Evolutionary conservation across 2,113 vertebrate species (phyloP), one percentile per base, ranked within the genome.

Genomic region (Athene noctua): DNA sequence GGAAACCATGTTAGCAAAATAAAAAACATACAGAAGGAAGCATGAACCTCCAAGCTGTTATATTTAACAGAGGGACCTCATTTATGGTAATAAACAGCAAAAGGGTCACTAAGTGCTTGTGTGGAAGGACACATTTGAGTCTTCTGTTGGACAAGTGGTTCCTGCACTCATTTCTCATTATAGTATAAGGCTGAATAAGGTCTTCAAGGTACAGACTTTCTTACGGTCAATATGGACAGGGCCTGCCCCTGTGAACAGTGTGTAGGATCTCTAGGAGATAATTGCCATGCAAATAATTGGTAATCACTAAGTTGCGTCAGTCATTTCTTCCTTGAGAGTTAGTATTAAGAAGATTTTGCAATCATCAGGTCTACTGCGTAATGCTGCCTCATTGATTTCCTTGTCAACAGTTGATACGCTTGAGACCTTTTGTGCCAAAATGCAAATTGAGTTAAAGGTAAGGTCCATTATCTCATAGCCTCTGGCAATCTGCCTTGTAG

Each of bases 371-470:
- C 54, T 77, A 13, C 67, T n/a, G 34, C 10, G 23, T 32, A 73
- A 49, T 9, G 65, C 32, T 68, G 32, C 42, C n/a, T 54, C 21
- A 85, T 38, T 46, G 91, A 95, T 90, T 80, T 89, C n/a, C 40
- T 55, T 30, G 51, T 59, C 3, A 5, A 51, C 11, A 22, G 26
- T 18, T 82, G 29, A 20, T 21, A 18, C 0, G 0, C 36, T 46
- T 36, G 13, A 15, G 61, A 75, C 3, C 8, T 38, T 72, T 61
- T 36, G 15, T 8, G 7, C 30, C 70, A 85, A 95, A 91, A 79
- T 9, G 15, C 40, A 66, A 77, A 52, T 40, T 90, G 49, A 44
- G 47, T 26, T 78, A 51, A 82, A 85, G 67, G 34, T 49, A 40
- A 57, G 7, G 36, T 87, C 47, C 36, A 26, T 91, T 63, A 25